Percentiles rank a stretch among this genome's conserved stretches.
phyloP scores from a whole-genome alignment of 2,888 invertebrate genomes.

The Epinotia ramella region DNA sequence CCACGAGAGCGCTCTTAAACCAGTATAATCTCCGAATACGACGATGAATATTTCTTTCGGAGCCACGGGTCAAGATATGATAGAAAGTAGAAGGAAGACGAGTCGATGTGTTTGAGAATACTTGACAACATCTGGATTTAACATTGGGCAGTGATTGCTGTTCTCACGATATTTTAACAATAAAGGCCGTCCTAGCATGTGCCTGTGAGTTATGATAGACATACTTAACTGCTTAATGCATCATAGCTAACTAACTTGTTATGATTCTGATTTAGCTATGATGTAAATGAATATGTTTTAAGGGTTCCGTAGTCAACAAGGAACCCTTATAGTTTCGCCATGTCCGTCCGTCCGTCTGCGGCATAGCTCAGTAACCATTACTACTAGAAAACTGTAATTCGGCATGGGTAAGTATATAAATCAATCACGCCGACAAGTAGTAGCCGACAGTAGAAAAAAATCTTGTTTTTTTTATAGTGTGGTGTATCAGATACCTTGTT shows the following conservation, averaged over 20 bases:
- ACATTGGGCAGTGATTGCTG: constrained; percentile 54
- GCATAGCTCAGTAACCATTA: no score
- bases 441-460: no score
- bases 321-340: no score
- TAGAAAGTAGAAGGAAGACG: background rate
- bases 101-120: background rate
- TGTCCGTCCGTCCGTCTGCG: no score
- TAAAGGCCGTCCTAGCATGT: constrained; percentile 19
- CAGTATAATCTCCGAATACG: background rate
- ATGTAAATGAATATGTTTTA: constrained; percentile 1
- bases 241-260: no score
- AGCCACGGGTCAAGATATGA: background rate
- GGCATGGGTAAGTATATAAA: no score
- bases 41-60: background rate
- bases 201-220: constrained; percentile 7
- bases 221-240: constrained; percentile 11
- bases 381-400: no score
- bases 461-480: no score
- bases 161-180: constrained; percentile 57
- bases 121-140: constrained; percentile 47
- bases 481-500: no score
- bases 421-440: no score
- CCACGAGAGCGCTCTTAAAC: background rate
- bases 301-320: background rate
- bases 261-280: no score